phyloP scores from a whole-genome alignment of 2,797 vertebrate species.

The Tapirus indicus region DNA sequence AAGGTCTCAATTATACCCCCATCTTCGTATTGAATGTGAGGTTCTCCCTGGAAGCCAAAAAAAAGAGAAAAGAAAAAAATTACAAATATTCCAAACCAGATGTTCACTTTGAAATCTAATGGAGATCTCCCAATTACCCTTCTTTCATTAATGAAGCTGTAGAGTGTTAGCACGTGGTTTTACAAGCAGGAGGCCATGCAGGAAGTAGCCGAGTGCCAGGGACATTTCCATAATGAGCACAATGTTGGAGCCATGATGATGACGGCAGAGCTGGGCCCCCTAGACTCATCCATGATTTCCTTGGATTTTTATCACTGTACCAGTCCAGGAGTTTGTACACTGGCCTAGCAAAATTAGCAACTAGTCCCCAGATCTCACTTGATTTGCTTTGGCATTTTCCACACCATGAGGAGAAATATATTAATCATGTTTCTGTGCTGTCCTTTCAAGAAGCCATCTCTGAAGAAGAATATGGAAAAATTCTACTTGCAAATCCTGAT shows the following conservation, averaged over 20 bases:
- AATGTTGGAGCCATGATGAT: neutral
- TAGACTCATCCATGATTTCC: neutral
- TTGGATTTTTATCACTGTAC: neutral
- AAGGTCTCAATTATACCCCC: conserved; percentile 62
- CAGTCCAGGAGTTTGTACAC: neutral
- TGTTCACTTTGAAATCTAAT: conserved; percentile 71
- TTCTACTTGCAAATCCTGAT: neutral
- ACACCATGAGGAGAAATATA: neutral
- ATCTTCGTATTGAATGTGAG: conserved; percentile 55
- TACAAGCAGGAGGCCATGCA: neutral
- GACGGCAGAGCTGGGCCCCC: neutral
- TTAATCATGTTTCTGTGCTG: neutral
- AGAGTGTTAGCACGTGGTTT: neutral
- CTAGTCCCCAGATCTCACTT: neutral
- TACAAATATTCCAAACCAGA: conserved; percentile 66
- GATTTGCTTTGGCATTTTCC: conserved; percentile 4
- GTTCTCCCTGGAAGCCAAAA: conserved; percentile 50
- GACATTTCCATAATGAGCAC: neutral
- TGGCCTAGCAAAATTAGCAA: neutral
- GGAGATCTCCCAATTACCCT: conserved; percentile 41
- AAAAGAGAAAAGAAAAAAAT: neutral
- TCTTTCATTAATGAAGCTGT: conserved; percentile 53
- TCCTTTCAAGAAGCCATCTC: neutral
- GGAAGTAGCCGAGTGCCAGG: neutral
- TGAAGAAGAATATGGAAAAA: neutral